phyloP scores from a whole-genome alignment of 2,797 vertebrate species.

The Sebastes kiyomatsui region DNA sequence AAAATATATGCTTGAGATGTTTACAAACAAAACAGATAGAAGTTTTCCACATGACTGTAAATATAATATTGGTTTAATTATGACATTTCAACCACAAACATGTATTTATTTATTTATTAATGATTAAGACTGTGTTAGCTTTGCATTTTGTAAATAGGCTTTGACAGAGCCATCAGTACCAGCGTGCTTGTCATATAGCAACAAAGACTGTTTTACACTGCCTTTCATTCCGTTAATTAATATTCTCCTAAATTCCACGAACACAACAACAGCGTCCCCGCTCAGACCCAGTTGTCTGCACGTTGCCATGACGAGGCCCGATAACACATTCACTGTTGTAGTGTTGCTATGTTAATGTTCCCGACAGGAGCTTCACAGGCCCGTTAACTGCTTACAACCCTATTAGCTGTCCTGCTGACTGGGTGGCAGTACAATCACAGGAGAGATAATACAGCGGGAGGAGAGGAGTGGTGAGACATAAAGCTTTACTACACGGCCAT shows the following conservation, averaged over 20 bases:
- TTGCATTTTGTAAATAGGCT: conserved; percentile 1
- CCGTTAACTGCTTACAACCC: conserved; percentile 30
- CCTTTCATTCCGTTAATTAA: conserved; percentile 49
- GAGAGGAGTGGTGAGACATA: conserved; percentile 17
- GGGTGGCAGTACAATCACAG: conserved; percentile 8
- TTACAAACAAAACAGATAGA: neutral
- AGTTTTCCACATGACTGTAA: neutral
- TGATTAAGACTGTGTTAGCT: neutral
- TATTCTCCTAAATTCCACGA: conserved; percentile 24
- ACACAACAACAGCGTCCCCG: conserved; percentile 22
- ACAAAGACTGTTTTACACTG: conserved; percentile 1
- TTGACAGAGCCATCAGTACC: conserved; percentile 4
- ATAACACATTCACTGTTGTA: conserved; percentile 36
- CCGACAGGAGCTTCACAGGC: conserved; percentile 34
- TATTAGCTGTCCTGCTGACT: conserved; percentile 39
- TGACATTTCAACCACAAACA: neutral
- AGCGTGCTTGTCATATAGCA: conserved; percentile 2
- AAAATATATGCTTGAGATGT: neutral
- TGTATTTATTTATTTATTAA: neutral
- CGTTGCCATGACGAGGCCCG: conserved; percentile 41
- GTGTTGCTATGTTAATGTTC: conserved; percentile 46
- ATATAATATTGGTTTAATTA: neutral
- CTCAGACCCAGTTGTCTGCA: conserved; percentile 10
- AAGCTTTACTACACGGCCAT: conserved; percentile 19
- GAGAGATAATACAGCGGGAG: conserved; percentile 17